A percentile compares a stretch with the other conserved stretches of the same genome.
phyloP scores from a whole-genome alignment of 1,140 invertebrate genomes.

The Temnothorax longispinosus region DNA sequence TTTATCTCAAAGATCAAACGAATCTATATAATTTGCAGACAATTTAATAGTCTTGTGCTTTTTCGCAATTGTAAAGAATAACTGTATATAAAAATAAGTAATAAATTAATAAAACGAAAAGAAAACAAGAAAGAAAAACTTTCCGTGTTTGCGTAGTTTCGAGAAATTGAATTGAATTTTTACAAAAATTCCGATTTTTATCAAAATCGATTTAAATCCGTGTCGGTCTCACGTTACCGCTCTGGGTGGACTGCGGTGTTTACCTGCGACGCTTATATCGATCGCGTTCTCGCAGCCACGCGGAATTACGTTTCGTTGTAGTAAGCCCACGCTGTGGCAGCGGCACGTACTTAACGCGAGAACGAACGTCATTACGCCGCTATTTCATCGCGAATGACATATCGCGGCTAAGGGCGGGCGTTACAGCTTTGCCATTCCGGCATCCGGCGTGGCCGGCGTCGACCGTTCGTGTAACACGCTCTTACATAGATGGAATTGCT shows the following conservation, averaged over 20 bases:
- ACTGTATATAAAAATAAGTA: not conserved
- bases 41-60: not conserved
- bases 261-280: constrained; percentile 35
- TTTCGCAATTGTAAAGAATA: not conserved
- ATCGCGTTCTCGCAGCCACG: constrained; percentile 19
- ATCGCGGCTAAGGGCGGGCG: constrained; percentile 36
- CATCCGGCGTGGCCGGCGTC: constrained; percentile 10
- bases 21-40: not conserved
- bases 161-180: not conserved
- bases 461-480: constrained; percentile 34
- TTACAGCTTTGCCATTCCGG: constrained; percentile 43
- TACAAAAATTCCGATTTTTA: not conserved
- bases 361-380: constrained; percentile 38
- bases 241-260: not conserved
- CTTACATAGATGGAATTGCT: constrained; percentile 10
- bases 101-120: not conserved
- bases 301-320: constrained; percentile 54
- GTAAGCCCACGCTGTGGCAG: constrained; percentile 26
- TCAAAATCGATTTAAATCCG: constrained; percentile 19
- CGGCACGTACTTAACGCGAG: constrained; percentile 37
- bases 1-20: not conserved
- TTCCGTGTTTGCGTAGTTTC: not conserved
- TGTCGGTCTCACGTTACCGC: not conserved
- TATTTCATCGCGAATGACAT: constrained; percentile 58
- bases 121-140: not conserved